These are phyloP conservation scores for Psittacula cyanocephala DNA, from an alignment of 2,113 vertebrate genomes.

Conservation along the genomic window DNA sequence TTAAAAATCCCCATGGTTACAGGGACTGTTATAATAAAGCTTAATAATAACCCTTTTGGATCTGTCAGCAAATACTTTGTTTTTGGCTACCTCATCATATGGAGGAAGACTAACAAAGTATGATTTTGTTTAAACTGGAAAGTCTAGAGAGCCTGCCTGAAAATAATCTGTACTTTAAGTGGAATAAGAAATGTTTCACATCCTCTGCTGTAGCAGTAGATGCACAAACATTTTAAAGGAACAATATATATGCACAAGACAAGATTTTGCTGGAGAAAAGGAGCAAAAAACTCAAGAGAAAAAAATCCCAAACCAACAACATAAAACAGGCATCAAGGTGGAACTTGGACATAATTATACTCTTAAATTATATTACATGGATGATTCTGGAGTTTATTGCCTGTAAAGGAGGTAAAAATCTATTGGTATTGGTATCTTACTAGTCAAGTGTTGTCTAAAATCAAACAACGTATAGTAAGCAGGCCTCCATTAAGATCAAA, in stretches of 20 bases:
- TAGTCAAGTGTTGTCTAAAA: background rate
- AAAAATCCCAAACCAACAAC: background rate
- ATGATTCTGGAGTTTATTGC: background rate
- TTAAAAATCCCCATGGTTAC: background rate
- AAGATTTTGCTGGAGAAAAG: background rate
- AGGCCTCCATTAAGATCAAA: background rate
- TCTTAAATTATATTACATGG: background rate
- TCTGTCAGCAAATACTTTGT: background rate
- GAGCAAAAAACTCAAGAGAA: background rate
- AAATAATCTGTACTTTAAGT: background rate
- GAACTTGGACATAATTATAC: background rate
- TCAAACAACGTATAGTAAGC: accelerated
- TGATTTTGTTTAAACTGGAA: background rate
- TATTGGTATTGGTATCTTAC: background rate
- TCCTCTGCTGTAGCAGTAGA: background rate
- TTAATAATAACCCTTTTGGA: background rate
- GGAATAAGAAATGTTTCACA: background rate
- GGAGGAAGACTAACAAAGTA: background rate
- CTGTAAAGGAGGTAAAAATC: background rate
- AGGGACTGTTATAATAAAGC: background rate
- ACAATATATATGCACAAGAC: background rate
- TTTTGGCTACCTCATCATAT: background rate
- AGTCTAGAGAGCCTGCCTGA: background rate
- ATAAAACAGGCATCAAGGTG: background rate
- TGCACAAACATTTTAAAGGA: background rate